A percentile compares a stretch with the other conserved stretches of the same genome.
These are phyloP conservation scores for Xestia rhomboidea DNA, from an alignment of 2,888 invertebrate genomes.

Conservation along the genomic window DNA sequence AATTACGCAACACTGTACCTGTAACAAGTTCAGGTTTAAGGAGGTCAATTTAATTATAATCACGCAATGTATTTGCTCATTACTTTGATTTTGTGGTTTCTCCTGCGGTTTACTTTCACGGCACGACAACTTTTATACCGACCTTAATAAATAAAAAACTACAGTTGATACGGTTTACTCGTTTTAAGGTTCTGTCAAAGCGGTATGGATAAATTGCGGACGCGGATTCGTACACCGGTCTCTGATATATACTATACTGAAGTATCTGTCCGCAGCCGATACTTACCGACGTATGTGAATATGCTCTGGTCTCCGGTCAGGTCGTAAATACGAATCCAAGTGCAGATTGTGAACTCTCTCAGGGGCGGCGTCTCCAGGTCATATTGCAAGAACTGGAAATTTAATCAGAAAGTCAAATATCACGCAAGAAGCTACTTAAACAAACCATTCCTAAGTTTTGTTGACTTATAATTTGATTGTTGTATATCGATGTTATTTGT, in stretches of 20 bases:
- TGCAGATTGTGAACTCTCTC: constrained; percentile 95
- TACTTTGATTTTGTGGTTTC: constrained; percentile 67
- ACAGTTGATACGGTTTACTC: constrained; percentile 5
- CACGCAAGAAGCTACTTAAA: neutral
- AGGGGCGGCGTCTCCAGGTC: constrained; percentile 93
- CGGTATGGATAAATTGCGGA: neutral
- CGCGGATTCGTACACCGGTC: neutral
- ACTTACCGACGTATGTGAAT: constrained; percentile 85
- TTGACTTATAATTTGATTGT: constrained; percentile 6
- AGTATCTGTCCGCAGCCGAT: too few species aligned
- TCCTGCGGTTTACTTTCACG: constrained; percentile 62
- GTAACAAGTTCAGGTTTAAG: constrained; percentile 74
- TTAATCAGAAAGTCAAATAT: constrained; percentile 12
- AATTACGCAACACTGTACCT: constrained; percentile 71
- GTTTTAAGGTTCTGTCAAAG: neutral
- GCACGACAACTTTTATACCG: constrained; percentile 42
- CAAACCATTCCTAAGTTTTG: constrained; percentile 25
- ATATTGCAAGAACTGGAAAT: constrained; percentile 91
- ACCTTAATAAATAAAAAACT: constrained; percentile 40
- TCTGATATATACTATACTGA: neutral
- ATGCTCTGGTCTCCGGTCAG: constrained; percentile 80
- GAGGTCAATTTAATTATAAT: constrained; percentile 75
- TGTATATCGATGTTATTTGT: neutral
- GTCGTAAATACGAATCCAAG: constrained; percentile 94
- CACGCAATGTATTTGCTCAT: constrained; percentile 77